A percentile compares a stretch with the other conserved stretches of the same genome.
Evolutionary conservation across 2,888 invertebrate genomes (phyloP).

Genomic region (Protodeltote pygarga): DNA sequence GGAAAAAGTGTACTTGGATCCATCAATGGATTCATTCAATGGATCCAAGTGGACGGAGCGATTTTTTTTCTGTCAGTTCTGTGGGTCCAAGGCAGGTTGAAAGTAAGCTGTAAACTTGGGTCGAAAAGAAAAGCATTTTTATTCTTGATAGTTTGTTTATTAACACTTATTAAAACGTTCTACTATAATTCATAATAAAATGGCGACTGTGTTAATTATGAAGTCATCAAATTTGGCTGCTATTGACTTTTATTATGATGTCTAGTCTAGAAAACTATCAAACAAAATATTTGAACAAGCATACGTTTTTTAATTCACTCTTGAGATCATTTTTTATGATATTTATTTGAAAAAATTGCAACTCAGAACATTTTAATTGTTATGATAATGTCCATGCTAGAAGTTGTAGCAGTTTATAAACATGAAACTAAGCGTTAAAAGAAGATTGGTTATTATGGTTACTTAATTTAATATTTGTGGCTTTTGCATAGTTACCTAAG

Average conservation of each 20-base stretch:
- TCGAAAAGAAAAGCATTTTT: slow-evolving; percentile 26
- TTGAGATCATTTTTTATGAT: slow-evolving; percentile 70
- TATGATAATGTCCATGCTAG: slow-evolving; percentile 13
- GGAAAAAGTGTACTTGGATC: too few species aligned
- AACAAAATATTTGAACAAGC: slow-evolving; percentile 49
- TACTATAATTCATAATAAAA: slow-evolving; percentile 79
- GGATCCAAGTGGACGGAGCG: too few species aligned
- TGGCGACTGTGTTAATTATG: slow-evolving; percentile 70
- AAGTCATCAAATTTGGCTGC: slow-evolving; percentile 59
- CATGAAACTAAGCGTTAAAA: too few species aligned
- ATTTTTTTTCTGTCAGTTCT: slow-evolving; percentile 7
- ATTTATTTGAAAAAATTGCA: slow-evolving; percentile 47
- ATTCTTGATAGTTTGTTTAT: slow-evolving; percentile 74
- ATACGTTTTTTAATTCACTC: slow-evolving; percentile 55
- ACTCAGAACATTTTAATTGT: slow-evolving; percentile 39
- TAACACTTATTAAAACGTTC: slow-evolving; percentile 81
- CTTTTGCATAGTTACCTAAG: too few species aligned
- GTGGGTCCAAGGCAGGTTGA: background rate
- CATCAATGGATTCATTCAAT: too few species aligned
- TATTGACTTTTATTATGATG: slow-evolving; percentile 52
- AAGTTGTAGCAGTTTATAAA: slow-evolving; percentile 1
- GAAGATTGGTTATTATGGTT: too few species aligned
- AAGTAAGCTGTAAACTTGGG: background rate
- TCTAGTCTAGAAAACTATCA: slow-evolving; percentile 52
- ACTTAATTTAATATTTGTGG: too few species aligned